phyloP scores from a whole-genome alignment of 92 coral and sea anemone species.

The Hydrozoanthus gracilis region DNA sequence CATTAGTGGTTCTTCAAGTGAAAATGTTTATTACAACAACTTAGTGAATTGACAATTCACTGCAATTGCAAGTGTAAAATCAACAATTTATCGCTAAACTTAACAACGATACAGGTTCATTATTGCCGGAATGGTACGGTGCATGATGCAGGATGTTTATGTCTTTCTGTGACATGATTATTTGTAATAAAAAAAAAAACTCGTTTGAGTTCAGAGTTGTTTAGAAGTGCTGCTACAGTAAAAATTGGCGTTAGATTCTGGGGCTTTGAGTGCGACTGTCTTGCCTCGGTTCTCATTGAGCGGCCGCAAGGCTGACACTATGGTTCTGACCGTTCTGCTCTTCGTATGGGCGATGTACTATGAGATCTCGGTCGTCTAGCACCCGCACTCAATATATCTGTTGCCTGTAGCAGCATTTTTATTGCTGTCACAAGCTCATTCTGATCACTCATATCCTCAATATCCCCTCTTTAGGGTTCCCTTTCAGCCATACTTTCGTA shows the following conservation, averaged over 20 bases:
- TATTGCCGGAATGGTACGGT: too few species aligned
- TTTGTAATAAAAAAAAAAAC: too few species aligned
- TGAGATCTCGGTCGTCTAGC: not conserved
- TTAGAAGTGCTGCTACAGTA: too few species aligned
- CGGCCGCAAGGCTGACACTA: not conserved
- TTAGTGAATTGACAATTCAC: not conserved
- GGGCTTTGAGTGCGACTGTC: not conserved
- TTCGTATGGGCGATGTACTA: not conserved
- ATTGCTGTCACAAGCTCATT: constrained; percentile 2
- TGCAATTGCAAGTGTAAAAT: not conserved
- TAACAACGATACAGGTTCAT: not conserved
- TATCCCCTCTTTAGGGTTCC: constrained; percentile 4
- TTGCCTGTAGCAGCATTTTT: constrained; percentile 7
- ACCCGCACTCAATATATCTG: constrained; percentile 22
- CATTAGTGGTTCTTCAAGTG: not conserved
- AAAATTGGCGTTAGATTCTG: constrained; percentile 9
- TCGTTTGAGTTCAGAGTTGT: not conserved
- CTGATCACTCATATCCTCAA: not conserved
- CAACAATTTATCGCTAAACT: too few species aligned
- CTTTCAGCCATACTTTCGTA: not conserved
- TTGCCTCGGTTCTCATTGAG: constrained; percentile 17
- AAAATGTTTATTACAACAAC: too few species aligned
- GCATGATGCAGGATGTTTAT: too few species aligned
- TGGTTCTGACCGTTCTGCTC: constrained; percentile 22
- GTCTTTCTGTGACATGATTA: too few species aligned